Evolutionary conservation across 2,113 vertebrate species (phyloP), one percentile per base, ranked within the genome.

Genomic region (Ammodramus savannarum): DNA sequence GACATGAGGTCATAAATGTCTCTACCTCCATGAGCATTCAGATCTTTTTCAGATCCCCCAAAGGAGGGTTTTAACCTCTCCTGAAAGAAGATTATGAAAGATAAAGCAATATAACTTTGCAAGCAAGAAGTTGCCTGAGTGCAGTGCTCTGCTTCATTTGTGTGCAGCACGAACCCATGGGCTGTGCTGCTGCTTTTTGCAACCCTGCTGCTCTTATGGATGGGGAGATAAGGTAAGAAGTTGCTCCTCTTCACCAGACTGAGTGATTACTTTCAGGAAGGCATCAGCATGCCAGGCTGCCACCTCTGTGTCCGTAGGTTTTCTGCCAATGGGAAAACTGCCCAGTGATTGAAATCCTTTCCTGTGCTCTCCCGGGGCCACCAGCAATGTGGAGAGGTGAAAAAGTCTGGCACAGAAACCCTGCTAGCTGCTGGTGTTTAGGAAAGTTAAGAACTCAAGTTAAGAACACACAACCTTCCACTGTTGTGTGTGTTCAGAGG

Each of bases 171-270:
- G 25, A 91, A 88, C 36, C 9, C 11, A 39, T 36, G 78, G 39
- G 16, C 80, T 26, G 67, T 26, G 29, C 38, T 90, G 63, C 39
- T 48, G 34, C 72, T 49, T 91, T 73, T 71, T 20, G 21, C 85
- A 95, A 62, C 85, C 31, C 39, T 13, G 73, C 51, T 96, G 74
- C 79, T 94, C 67, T 46, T 59, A 43, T 2, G 48, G 71, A 54
- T 36, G 51, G 94, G 27, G 31, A 97, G 71, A 77, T 91, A 91
- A 73, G 51, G 71, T 31, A 65, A 80, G 86, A 95, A 87, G 43
- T 63, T 55, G 34, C 94, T 95, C 48, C 89, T 94, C 85, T 93
- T 96, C 92, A 91, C 46, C 93, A 96, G 93, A 71, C 59, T 84
- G 94, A 87, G 89, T 5, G 44, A 93, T 96, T 86, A 95, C 77